Conservation (phyloP, 23 tunicate genomes). For the Botrylloides violaceus region DNA sequence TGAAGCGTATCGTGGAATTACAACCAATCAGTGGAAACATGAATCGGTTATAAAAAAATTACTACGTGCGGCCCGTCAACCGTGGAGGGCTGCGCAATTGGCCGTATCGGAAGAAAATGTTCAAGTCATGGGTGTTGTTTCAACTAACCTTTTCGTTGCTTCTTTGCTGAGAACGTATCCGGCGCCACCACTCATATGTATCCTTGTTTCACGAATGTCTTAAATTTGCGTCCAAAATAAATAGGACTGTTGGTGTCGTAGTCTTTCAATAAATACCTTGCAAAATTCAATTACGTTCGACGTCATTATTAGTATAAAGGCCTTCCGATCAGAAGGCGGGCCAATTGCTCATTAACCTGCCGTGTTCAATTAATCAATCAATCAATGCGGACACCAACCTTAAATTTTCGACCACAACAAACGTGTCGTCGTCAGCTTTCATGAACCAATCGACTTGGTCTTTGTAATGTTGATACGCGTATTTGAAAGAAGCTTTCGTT, state of each 20-base stretch:
- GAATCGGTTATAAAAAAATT: no score
- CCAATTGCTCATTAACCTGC: no score
- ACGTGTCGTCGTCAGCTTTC: slow-evolving; percentile 78
- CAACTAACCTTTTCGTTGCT: slow-evolving; percentile 32
- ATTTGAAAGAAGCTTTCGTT: slow-evolving; percentile 40
- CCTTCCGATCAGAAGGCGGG: background rate
- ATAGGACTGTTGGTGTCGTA: slow-evolving; percentile 29
- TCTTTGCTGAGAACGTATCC: slow-evolving; percentile 69
- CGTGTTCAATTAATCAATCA: background rate
- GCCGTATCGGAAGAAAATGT: no score
- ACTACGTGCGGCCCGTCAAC: no score
- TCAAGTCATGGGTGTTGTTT: no score
- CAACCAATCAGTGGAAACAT: no score
- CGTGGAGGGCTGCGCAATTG: no score
- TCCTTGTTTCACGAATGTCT: slow-evolving; percentile 24
- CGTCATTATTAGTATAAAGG: background rate
- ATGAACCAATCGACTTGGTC: slow-evolving; percentile 72
- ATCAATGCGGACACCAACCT: slow-evolving; percentile 16
- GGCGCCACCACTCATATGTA: slow-evolving; percentile 89
- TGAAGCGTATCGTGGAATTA: no score
- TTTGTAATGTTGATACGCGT: slow-evolving; percentile 46
- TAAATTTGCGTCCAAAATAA: slow-evolving; percentile 63
- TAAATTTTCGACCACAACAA: slow-evolving; percentile 53
- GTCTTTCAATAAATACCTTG: slow-evolving; percentile 56
- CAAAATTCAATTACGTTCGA: background rate